phyloP scores from a whole-genome alignment of 2,113 vertebrate species.

The Vicugna pacos region DNA sequence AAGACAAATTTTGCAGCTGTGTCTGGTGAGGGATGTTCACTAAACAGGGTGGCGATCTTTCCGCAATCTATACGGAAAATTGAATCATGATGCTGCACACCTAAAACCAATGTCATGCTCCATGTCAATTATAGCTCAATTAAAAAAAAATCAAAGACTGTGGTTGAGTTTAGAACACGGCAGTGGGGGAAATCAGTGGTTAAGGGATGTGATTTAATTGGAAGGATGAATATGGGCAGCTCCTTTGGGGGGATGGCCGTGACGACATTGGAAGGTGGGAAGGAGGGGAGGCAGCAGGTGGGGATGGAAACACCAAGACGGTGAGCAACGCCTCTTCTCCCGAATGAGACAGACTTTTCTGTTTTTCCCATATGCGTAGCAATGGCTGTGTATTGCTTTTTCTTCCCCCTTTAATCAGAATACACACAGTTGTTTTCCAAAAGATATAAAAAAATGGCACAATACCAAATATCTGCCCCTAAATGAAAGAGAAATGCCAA shows the following conservation, averaged over 20 bases:
- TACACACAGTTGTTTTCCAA: not conserved
- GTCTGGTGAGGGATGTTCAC: not conserved
- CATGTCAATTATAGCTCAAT: not conserved
- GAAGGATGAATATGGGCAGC: accelerated
- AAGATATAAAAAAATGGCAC: not conserved
- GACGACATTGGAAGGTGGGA: too few species aligned
- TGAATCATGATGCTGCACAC: not conserved
- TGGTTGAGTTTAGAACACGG: not conserved
- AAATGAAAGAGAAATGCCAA: not conserved
- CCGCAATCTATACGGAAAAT: not conserved
- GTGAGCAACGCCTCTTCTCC: not conserved
- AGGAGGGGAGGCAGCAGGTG: not conserved
- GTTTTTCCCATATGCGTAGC: not conserved
- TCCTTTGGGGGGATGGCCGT: not conserved
- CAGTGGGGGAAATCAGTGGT: not conserved
- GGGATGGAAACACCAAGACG: too few species aligned
- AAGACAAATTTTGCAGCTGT: not conserved
- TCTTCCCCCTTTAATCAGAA: not conserved
- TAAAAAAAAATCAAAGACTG: not conserved
- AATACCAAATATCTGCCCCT: not conserved
- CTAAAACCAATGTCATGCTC: not conserved
- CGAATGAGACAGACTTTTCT: not conserved
- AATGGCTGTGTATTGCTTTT: not conserved
- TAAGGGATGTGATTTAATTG: not conserved
- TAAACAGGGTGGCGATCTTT: not conserved